Percentiles rank a stretch among this genome's conserved stretches.
These are phyloP conservation scores for Hydrophis major DNA, from an alignment of 2,797 vertebrate species.

Conservation along the genomic window DNA sequence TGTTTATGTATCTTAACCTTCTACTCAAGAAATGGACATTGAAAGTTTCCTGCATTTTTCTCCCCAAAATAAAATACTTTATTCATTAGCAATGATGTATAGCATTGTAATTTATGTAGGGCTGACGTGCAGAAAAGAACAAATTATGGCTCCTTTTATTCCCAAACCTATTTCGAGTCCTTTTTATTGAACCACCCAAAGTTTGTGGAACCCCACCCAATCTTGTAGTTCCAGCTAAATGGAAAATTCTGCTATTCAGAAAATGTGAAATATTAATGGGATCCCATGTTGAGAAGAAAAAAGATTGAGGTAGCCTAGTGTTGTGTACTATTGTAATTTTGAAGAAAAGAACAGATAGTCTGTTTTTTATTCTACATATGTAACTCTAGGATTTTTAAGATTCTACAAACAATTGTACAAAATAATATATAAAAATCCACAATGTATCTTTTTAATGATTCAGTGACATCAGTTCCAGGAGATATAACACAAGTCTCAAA, in stretches of 20 bases:
- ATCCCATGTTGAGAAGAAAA: neutral
- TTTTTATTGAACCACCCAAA: neutral
- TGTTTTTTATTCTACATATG: neutral
- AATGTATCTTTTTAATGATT: neutral
- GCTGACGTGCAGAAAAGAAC: neutral
- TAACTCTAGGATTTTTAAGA: neutral
- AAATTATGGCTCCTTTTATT: neutral
- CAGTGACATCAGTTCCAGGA: neutral
- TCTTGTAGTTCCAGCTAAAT: neutral
- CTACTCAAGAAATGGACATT: neutral
- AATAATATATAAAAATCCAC: accelerated
- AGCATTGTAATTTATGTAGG: neutral
- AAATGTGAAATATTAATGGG: neutral
- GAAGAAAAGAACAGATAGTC: neutral
- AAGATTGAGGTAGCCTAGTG: neutral
- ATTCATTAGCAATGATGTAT: neutral
- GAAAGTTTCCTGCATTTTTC: neutral
- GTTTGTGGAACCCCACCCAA: neutral
- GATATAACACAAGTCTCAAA: neutral
- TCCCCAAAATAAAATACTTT: neutral
- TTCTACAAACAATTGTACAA: neutral
- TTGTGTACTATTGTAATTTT: neutral
- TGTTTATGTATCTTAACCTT: neutral
- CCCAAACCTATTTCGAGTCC: neutral
- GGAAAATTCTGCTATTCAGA: neutral